Evolutionary conservation across 1,140 invertebrate genomes (phyloP).

Genomic region (Bombyx mandarina): DNA sequence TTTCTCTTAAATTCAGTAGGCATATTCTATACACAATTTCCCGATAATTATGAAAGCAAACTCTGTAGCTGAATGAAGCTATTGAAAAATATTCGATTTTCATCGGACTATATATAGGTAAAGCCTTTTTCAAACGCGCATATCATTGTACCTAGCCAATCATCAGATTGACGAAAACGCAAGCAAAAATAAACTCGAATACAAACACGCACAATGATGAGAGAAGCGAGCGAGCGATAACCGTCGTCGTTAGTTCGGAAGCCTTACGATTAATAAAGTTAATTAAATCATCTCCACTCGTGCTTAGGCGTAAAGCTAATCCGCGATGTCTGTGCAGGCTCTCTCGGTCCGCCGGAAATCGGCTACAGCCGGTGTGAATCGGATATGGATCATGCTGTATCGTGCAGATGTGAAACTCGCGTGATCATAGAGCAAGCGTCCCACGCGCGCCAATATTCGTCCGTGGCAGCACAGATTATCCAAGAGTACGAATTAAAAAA

Average conservation of each 20-base stretch:
- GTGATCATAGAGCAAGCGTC: constrained; percentile 9
- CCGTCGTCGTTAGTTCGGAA: constrained; percentile 42
- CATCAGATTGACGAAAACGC: too few relatives aligned
- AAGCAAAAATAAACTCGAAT: constrained; percentile 61
- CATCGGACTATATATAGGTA: too few relatives aligned
- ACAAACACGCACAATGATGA: constrained; percentile 57
- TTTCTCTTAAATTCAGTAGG: too few relatives aligned
- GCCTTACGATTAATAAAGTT: too few relatives aligned
- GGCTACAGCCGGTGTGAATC: constrained; percentile 65
- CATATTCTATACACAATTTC: too few relatives aligned
- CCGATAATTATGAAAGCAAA: too few relatives aligned
- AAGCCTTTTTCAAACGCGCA: too few relatives aligned
- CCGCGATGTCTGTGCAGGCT: constrained; percentile 31
- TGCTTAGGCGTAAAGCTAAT: constrained; percentile 41
- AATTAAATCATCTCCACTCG: constrained; percentile 21
- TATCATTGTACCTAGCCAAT: too few relatives aligned
- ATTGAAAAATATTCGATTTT: too few relatives aligned
- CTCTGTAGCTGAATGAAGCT: too few relatives aligned
- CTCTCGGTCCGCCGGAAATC: constrained; percentile 15
- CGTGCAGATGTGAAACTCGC: constrained; percentile 27
- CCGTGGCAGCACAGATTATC: neutral
- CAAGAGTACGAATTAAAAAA: neutral
- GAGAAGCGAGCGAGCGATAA: constrained; percentile 64
- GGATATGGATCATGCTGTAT: constrained; percentile 41
- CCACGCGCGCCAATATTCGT: neutral